Base-by-base conservation (phyloP, 2,888 invertebrate species). In the Venusia cambrica region DNA sequence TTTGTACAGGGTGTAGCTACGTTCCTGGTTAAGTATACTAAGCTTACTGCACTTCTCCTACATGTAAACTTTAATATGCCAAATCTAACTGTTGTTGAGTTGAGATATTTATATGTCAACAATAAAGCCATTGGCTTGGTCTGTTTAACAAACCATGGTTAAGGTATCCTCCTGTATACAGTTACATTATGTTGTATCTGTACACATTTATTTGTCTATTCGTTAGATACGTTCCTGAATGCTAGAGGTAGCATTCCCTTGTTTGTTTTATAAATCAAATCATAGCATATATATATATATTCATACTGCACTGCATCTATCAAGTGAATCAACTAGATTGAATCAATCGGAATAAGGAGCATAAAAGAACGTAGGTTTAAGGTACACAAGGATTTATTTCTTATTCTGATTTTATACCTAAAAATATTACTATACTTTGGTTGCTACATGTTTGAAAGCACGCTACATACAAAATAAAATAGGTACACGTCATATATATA, bases 161-260 rank as follows among this genome's bases (percentile, higher is more conserved):
- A n/a, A n/a, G n/a, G n/a, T n/a, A n/a, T n/a, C n/a, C n/a, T n/a
- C 36, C 24, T 30, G 19, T 30, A 31, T n/a, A 10, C 3, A 4
- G 1, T 25, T 17, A 13, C 30, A 9, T n/a, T n/a, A n/a, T 8
- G 10, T 6, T 28, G 18, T 27, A 28, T 22, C 26, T 5, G 9
- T 28, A 10, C n/a, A n/a, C n/a, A n/a, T n/a, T n/a, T 27, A 19
- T 38, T 33, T 33, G 19, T 16, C 25, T 34, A 29, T 39, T 34
- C 33, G 38, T 34, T 34, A 30, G 38, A 20, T 25, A 12, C 15
- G 16, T 14, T 30, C 28, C 32, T 38, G 32, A 32, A 29, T 38
- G 30, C 34, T 39, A 34, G 33, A 19, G 10, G 8, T 29, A 34
- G 19, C 13, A 39, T 29, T 39, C 33, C 25, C 26, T 34, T 39